Percentiles rank a stretch among this genome's conserved stretches.
Evolutionary conservation across 2,888 invertebrate genomes (phyloP).

Genomic region (Standfussiana lucernea): DNA sequence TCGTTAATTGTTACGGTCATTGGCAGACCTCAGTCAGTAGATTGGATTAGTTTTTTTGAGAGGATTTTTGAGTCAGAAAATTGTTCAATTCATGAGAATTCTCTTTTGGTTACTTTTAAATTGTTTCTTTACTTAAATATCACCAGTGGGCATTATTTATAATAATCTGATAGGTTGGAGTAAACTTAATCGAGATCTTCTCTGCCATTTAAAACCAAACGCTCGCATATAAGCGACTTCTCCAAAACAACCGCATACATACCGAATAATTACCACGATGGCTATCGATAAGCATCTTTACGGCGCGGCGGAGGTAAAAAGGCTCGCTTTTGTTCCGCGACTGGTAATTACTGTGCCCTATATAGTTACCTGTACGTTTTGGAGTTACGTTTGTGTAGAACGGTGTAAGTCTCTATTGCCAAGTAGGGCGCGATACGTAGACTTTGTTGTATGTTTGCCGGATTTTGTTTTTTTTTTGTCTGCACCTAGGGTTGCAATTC

Average conservation of each 20-base stretch:
- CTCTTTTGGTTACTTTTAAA: background rate
- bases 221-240: too few relatives aligned
- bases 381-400: slow-evolving; percentile 5
- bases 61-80: background rate
- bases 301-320: slow-evolving; percentile 26
- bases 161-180: too few relatives aligned
- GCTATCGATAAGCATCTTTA: slow-evolving; percentile 55
- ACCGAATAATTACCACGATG: slow-evolving; percentile 39
- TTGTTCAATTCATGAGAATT: too few relatives aligned
- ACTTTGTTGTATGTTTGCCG: background rate
- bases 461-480: background rate
- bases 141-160: too few relatives aligned
- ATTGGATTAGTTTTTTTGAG: too few relatives aligned
- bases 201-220: too few relatives aligned
- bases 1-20: too few relatives aligned
- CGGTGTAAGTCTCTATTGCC: background rate
- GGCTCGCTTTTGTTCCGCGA: slow-evolving; percentile 26
- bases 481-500: background rate
- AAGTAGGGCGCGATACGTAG: background rate
- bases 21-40: background rate
- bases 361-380: slow-evolving; percentile 32
- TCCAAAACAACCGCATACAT: background rate
- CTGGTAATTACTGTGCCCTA: slow-evolving; percentile 56
- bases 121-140: background rate
- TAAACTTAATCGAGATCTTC: too few relatives aligned